A percentile compares a stretch with the other conserved stretches of the same genome.
Conservation (phyloP, 2,113 vertebrate species). For the Girardinichthys multiradiatus region DNA sequence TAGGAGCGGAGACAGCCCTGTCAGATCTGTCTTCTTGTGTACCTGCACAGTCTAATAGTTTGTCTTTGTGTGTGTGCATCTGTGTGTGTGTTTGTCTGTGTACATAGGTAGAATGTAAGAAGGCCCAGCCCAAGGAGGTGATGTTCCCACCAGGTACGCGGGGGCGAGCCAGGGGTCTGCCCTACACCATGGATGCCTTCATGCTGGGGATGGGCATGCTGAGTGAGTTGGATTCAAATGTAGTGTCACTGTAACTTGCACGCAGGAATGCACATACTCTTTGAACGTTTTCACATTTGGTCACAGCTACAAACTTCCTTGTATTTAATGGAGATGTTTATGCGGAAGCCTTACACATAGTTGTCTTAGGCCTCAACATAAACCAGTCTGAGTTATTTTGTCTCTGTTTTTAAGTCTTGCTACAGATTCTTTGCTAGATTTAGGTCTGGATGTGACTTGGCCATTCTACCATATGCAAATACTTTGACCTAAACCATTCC, state of each 20-base stretch:
- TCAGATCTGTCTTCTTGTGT: conserved; percentile 71
- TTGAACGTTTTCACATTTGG: neutral
- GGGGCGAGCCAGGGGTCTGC: conserved; percentile 92
- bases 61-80: conserved; percentile 43
- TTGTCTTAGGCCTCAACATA: too few species aligned
- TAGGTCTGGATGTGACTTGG: neutral
- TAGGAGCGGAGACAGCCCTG: conserved; percentile 72
- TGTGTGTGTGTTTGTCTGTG: conserved; percentile 64
- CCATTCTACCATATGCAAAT: neutral
- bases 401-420: neutral
- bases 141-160: conserved; percentile 98
- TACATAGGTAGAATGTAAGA: conserved; percentile 99
- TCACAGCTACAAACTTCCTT: neutral
- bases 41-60: conserved; percentile 67
- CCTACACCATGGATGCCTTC: conserved; percentile 98
- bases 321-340: too few species aligned
- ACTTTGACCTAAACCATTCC: too few species aligned
- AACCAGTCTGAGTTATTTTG: neutral
- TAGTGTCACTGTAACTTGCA: neutral
- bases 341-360: too few species aligned
- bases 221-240: conserved; percentile 84
- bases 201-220: conserved; percentile 99
- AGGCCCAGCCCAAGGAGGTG: conserved; percentile 99
- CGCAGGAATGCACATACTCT: neutral
- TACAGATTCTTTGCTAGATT: neutral